phyloP scores from a whole-genome alignment of 2,888 invertebrate species.

The Nasonovia ribisnigri region DNA sequence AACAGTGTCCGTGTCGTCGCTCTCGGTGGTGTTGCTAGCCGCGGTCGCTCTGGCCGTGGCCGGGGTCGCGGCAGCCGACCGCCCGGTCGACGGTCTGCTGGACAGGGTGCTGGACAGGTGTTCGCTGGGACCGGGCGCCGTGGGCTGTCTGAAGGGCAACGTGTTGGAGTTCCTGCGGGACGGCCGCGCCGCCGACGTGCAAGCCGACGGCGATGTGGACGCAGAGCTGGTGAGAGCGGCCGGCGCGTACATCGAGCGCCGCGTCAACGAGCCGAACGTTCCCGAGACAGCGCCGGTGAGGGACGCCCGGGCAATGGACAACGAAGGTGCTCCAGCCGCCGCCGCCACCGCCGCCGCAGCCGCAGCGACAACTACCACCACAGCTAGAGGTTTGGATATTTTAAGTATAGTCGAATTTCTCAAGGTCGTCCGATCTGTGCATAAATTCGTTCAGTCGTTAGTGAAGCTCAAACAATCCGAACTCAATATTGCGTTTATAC shows the following conservation, averaged over 20 bases:
- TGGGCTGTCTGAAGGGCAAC: slow-evolving; percentile 71
- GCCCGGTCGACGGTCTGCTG: slow-evolving; percentile 72
- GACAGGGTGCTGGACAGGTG: slow-evolving; percentile 79
- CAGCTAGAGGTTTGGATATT: slow-evolving; percentile 62
- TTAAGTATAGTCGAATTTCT: slow-evolving; percentile 34
- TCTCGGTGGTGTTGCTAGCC: background rate
- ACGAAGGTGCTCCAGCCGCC: slow-evolving; percentile 3
- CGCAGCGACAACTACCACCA: slow-evolving; percentile 28
- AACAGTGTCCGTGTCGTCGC: background rate
- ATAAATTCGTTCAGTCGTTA: slow-evolving; percentile 25
- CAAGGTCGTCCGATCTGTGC: slow-evolving; percentile 7
- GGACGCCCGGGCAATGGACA: slow-evolving; percentile 62
- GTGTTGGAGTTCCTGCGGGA: slow-evolving; percentile 79
- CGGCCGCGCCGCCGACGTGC: slow-evolving; percentile 71
- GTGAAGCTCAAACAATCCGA: slow-evolving; percentile 34
- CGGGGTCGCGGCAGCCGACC: background rate
- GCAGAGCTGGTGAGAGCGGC: slow-evolving; percentile 31
- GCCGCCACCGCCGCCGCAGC: background rate
- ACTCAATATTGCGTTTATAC: slow-evolving; percentile 57
- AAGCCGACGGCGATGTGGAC: slow-evolving; percentile 63
- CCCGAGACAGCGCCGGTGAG: slow-evolving; percentile 70
- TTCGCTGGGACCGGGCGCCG: slow-evolving; percentile 41
- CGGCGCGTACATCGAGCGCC: background rate
- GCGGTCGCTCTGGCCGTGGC: background rate
- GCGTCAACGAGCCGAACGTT: slow-evolving; percentile 70